phyloP scores from a whole-genome alignment of 2,797 vertebrate species.

The Chelmon rostratus region DNA sequence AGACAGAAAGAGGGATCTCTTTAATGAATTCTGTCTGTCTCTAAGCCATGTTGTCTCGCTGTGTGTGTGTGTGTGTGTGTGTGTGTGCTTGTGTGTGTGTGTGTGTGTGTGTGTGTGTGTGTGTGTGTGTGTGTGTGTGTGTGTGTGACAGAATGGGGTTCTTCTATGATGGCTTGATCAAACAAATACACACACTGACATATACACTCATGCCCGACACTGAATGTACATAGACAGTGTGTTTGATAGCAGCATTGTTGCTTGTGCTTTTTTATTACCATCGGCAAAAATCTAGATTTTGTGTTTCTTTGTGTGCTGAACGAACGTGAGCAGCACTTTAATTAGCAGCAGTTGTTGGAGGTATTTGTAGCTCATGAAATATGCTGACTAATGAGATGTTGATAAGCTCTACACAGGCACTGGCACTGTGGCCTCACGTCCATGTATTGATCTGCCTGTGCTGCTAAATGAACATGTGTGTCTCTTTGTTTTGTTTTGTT shows the following conservation, averaged over 20 bases:
- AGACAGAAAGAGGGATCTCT: conserved; percentile 29
- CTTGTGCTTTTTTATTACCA: conserved; percentile 19
- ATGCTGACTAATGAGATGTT: conserved; percentile 65
- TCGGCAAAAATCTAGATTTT: conserved; percentile 8
- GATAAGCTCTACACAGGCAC: conserved; percentile 24
- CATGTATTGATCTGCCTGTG: conserved; percentile 62
- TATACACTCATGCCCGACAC: neutral
- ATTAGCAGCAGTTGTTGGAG: conserved; percentile 37
- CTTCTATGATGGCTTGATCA: conserved; percentile 54
- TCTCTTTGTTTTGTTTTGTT: conserved; percentile 46
- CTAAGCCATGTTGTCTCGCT: conserved; percentile 35
- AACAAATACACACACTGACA: conserved; percentile 39
- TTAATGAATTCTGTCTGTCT: conserved; percentile 49
- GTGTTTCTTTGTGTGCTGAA: neutral
- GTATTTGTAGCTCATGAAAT: conserved; percentile 48
- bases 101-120: conserved; percentile 13
- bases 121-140: conserved; percentile 20
- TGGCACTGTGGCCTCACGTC: conserved; percentile 27
- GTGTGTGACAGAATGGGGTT: conserved; percentile 65
- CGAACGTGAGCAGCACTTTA: conserved; percentile 12
- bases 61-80: conserved; percentile 13
- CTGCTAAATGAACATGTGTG: conserved; percentile 60
- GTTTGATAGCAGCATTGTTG: conserved; percentile 28
- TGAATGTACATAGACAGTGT: conserved; percentile 13
- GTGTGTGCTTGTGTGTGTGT: conserved; percentile 14